Evolutionary conservation across 2,888 invertebrate genomes (phyloP).

Genomic region (Ophion costatus): DNA sequence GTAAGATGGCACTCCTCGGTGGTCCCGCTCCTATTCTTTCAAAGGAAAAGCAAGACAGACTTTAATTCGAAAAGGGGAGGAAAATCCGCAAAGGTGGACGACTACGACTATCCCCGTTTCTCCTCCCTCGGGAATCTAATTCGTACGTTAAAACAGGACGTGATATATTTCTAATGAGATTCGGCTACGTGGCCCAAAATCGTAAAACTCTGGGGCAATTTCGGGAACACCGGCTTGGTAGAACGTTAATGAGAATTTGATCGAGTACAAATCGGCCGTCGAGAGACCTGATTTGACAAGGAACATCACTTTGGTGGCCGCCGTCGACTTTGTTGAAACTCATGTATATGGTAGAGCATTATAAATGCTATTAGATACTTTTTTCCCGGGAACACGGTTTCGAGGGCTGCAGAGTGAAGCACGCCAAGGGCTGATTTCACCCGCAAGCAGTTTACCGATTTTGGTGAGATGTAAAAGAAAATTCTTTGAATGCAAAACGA

Average conservation of each 20-base stretch:
- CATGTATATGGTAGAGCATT: too few species aligned
- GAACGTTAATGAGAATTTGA: not conserved
- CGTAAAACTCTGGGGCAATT: not conserved
- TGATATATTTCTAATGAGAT: constrained; percentile 12
- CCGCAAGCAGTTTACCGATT: too few species aligned
- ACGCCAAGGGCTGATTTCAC: too few species aligned
- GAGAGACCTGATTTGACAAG: too few species aligned
- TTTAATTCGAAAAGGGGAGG: constrained; percentile 42
- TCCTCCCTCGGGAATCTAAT: constrained; percentile 9
- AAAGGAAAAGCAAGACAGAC: constrained; percentile 15
- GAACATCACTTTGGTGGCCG: too few species aligned
- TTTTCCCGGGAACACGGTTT: too few species aligned
- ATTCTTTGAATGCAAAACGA: too few species aligned
- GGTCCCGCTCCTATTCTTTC: constrained; percentile 9
- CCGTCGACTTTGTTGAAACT: too few species aligned
- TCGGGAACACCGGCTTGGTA: not conserved
- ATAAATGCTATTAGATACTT: too few species aligned
- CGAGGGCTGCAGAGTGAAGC: too few species aligned
- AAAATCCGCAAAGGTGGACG: constrained; percentile 35
- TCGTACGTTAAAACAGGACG: constrained; percentile 18
- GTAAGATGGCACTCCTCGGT: not conserved
- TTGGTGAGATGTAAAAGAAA: too few species aligned
- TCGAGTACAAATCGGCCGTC: not conserved
- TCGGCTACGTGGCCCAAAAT: not conserved
- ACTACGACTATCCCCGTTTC: constrained; percentile 20